These are phyloP conservation scores for Notodonta dromedarius DNA, from an alignment of 2,888 invertebrate species.

Conservation along the genomic window DNA sequence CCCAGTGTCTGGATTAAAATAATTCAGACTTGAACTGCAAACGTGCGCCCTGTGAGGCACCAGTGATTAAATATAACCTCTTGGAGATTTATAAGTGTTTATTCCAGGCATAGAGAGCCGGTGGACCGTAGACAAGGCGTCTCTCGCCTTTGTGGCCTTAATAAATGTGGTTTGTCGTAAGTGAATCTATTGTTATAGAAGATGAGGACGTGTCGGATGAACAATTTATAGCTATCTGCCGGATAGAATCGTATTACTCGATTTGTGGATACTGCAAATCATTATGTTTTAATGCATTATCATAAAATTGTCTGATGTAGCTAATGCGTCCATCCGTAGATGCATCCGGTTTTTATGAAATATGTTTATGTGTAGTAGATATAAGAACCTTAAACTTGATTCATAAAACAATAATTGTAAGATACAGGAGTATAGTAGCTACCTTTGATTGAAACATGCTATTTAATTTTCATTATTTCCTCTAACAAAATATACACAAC, in stretches of 20 bases:
- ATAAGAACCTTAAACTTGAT: no score
- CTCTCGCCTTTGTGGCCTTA: constrained; percentile 59
- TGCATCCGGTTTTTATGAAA: no score
- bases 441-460: neutral
- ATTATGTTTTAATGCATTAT: constrained; percentile 18
- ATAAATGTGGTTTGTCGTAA: constrained; percentile 74
- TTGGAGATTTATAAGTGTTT: constrained; percentile 80
- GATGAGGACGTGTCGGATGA: constrained; percentile 56
- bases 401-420: no score
- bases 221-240: constrained; percentile 59
- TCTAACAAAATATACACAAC: neutral
- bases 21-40: constrained; percentile 72
- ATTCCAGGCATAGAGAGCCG: constrained; percentile 61
- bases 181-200: constrained; percentile 67
- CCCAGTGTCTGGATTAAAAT: constrained; percentile 71
- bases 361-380: no score
- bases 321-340: neutral
- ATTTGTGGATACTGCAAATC: constrained; percentile 43
- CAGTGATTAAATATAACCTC: constrained; percentile 79
- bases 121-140: constrained; percentile 46
- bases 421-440: no score
- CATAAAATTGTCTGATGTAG: constrained; percentile 4
- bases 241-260: constrained; percentile 43
- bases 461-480: neutral
- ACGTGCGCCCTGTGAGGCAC: constrained; percentile 72